Base-by-base conservation (phyloP, 1,140 invertebrate species). In the Cryptotermes secundus region DNA sequence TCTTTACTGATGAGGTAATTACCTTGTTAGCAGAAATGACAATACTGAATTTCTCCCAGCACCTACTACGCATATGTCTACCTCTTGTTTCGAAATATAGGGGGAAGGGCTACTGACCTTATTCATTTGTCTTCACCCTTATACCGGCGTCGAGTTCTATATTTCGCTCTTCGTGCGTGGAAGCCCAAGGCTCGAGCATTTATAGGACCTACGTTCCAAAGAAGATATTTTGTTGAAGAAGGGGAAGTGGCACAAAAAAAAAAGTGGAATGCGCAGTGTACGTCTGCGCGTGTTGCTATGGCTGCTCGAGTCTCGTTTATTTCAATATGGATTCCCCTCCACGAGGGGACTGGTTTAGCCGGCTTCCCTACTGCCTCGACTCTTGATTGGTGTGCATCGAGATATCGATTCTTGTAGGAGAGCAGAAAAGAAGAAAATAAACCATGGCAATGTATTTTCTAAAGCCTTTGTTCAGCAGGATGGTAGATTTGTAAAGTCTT, bases 171-270 rank as follows among this genome's bases (percentile, higher is more conserved):
- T 49, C 45, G 45, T 49, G 14, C 22, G 45, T 12, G 16, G 45
- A 49, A 49, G 45, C 45, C 3, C 45, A 19, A 2, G 38, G 38
- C 38, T 12, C 6, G 9, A 42, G n/a, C 59, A 72, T 31, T 72
- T 72, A 72, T 72, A 72, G 59, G 59, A 72, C n/a, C n/a, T 7
- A 31, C 59, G 1, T 31, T 72, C n/a, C 10, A 16, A 16, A 31
- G 53, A 59, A 59, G 59, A 72, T 72, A 49, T 72, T 72, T 65
- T 72, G 59, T 72, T 26, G n/a, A n/a, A 72, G 14, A 31, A 72
- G 59, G n/a, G n/a, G 59, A 72, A 72, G 59, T 26, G 59, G n/a
- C 9, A 72, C 59, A 72, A 72, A 72, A 72, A 72, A 72, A 72
- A 72, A n/a, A 3, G 9, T 9, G 26, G 6, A n/a, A 72, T 72